Conservation (phyloP, 2,113 vertebrate species). For the Suricata suricatta region DNA sequence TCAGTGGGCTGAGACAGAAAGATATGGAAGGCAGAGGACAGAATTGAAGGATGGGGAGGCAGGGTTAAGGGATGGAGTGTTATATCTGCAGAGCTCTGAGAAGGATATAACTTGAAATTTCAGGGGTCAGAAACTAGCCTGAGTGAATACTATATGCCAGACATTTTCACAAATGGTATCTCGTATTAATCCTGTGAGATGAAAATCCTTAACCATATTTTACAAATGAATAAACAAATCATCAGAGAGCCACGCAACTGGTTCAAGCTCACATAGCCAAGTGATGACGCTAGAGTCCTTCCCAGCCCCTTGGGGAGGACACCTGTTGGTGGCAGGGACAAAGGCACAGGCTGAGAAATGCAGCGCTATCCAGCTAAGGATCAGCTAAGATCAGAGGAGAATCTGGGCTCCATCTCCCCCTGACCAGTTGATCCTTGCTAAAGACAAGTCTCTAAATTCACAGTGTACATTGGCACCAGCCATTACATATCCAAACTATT, state of each 20-base stretch:
- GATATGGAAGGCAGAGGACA: background rate
- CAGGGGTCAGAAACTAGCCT: background rate
- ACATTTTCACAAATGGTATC: background rate
- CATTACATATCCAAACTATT: background rate
- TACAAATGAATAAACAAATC: background rate
- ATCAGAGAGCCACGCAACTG: background rate
- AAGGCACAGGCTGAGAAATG: background rate
- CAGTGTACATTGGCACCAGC: background rate
- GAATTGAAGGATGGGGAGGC: background rate
- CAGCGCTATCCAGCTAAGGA: background rate
- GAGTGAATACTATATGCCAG: background rate
- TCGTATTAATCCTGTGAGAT: background rate
- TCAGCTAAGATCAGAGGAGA: background rate
- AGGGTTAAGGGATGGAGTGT: background rate
- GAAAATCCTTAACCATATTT: background rate
- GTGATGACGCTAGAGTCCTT: background rate
- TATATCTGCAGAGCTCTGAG: background rate
- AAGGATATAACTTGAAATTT: background rate
- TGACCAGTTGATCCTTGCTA: background rate
- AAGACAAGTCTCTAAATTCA: background rate
- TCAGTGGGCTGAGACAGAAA: background rate
- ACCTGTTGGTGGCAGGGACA: background rate
- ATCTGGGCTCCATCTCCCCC: background rate
- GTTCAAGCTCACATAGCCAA: background rate
- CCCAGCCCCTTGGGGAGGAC: background rate